Base-by-base conservation (phyloP, 37 sponge, comb jelly and placozoan species). In the Aplysina aerophoba region DNA sequence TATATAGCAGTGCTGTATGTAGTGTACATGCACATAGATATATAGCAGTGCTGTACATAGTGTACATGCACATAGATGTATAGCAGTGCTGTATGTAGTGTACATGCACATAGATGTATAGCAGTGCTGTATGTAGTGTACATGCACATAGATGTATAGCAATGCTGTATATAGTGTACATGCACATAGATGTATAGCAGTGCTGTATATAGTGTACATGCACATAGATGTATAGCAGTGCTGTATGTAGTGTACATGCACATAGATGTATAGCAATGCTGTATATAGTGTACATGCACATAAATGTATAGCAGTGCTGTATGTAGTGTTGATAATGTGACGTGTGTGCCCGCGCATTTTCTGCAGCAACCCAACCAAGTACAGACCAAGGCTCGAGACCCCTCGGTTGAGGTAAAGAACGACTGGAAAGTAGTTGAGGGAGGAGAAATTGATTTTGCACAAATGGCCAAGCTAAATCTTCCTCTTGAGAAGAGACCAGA, bases 401-500 rank as follows among this genome's bases (percentile, higher is more conserved):
- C 96, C 27, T 94, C 96, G 22, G 95, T 98, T 0, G 79, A 62
- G 33, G 91, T 98, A 37, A 84, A 68, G 20, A 30, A 72, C 0
- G 81, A 86, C 60, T 98, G 98, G 98, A 59, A 85, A 61, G 85
- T 93, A 38, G 81, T 88, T 4, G 81, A 81, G 65, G 63, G 61
- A 37, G 83, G 74, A 40, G 98, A 98, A 74, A 94, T 98, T 1
- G 92, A 91, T 33, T 98, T 98, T 80, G 28, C 73, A 38, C 93
- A 92, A 59, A 71, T 98, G 15, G 83, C 81, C 27, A 98, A 98
- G 79, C 83, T 96, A 35, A 87, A 89, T 53, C 85, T 91, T 64
- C 74, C 72, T 4, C 75, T 81, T 8, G 88, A 79, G 58, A 67
- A 63, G 58, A 85, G 85, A 53, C 98, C 97, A 34, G 84, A 90